Evolutionary conservation across 2,797 vertebrate genomes (phyloP).

Genomic region (Phoebastria nigripes): DNA sequence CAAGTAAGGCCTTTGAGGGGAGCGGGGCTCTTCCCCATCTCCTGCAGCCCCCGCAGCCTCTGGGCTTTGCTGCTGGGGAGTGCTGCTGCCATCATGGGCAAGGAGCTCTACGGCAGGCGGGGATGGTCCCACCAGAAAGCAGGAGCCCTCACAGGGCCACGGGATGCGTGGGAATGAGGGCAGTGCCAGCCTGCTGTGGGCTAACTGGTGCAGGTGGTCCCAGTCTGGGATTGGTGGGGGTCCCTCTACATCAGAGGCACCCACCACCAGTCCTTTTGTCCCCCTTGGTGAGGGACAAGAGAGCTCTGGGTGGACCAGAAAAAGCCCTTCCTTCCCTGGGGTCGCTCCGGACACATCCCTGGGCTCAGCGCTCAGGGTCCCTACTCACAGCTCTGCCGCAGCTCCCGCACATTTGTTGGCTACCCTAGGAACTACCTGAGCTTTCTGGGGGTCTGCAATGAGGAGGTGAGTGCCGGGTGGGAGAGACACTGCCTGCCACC

Average conservation of each 20-base stretch:
- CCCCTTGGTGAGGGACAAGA: neutral
- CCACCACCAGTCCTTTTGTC: neutral
- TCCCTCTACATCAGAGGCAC: neutral
- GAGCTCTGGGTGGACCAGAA: neutral
- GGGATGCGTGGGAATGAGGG: neutral
- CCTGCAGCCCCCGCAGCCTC: neutral
- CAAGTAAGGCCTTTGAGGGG: constrained; percentile 55
- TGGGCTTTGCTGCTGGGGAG: neutral
- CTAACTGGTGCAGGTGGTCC: neutral
- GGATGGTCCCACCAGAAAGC: neutral
- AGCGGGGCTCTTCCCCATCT: neutral
- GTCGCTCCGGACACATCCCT: too few species aligned
- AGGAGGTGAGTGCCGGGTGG: neutral
- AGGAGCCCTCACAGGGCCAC: neutral
- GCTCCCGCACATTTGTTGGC: constrained; percentile 47
- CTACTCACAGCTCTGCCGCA: fast-evolving
- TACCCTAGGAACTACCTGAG: constrained; percentile 45
- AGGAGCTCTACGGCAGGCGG: neutral
- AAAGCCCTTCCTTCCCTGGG: neutral
- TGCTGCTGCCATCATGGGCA: neutral
- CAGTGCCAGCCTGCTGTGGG: neutral
- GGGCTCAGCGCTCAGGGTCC: too few species aligned
- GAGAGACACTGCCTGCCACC: neutral
- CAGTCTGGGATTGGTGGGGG: neutral
- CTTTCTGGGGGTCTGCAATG: constrained; percentile 31